Evolutionary conservation across 37 sponge, comb jelly and placozoan species (phyloP).

Genomic region (Bolinopsis microptera): DNA sequence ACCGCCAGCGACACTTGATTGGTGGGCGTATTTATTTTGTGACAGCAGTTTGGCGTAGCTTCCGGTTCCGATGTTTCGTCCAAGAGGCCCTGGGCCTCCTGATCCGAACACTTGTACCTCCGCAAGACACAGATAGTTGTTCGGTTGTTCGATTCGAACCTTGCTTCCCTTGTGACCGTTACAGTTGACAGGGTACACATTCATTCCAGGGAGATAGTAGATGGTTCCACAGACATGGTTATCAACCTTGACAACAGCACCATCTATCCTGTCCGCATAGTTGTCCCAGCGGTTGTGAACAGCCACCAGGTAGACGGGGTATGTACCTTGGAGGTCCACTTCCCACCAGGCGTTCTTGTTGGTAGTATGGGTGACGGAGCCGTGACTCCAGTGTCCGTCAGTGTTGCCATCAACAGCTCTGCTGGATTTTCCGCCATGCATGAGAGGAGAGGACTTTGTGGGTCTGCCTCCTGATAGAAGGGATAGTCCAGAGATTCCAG

Average conservation of each 20-base stretch:
- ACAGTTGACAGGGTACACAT: constrained; percentile 20
- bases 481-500: background rate
- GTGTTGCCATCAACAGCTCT: constrained; percentile 6
- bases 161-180: background rate
- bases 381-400: background rate
- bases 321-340: constrained; percentile 13
- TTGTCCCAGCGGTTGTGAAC: constrained; percentile 5
- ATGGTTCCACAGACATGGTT: background rate
- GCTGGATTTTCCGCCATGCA: background rate
- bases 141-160: background rate
- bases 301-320: background rate
- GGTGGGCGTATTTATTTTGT: background rate
- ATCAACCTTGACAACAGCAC: background rate
- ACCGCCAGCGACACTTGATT: background rate
- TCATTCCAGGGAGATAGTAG: background rate
- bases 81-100: background rate
- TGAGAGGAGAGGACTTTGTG: background rate
- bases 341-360: constrained; percentile 14
- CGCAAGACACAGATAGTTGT: background rate
- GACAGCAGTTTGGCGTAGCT: background rate
- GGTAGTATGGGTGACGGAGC: background rate
- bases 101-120: constrained; percentile 1
- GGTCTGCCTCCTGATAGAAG: background rate
- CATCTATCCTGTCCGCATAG: background rate
- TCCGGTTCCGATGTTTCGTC: background rate